Evolutionary conservation across 2,113 vertebrate species (phyloP), one percentile per base, ranked within the genome.

Genomic region (Psittacus erithacus): DNA sequence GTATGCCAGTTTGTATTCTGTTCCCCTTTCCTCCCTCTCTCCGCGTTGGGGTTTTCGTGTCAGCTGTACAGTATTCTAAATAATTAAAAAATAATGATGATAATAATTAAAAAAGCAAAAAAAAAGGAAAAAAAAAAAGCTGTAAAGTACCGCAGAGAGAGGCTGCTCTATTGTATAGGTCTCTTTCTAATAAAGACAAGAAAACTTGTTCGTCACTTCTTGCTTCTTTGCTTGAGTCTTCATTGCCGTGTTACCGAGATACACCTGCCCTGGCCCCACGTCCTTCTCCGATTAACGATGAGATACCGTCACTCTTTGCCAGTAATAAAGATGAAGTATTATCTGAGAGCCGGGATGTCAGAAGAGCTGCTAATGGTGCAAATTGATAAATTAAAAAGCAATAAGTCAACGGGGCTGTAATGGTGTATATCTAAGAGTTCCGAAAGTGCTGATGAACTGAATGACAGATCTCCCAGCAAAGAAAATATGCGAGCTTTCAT

Each of bases 101-200:
- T n/a, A 43, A 69, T 6, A 50, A 27, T 27, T 50, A 74, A 79
- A 47, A 55, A 44, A 35, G 35, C 35, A 35, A 35, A 35, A 35
- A 86, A 44, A 13, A 39, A 25, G 44, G 49, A 50, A 41, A 33
- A 11, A 44, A 69, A 77, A 90, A 97, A 91, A 90, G 88, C 97
- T 98, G 98, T 98, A 98, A 98, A 98, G 98, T 98, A 97, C 98
- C 63, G 88, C 98, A 98, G 98, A 94, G 95, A 96, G 98, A 97
- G 97, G 98, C 97, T 98, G 97, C 98, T 98, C 96, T 98, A 98
- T 98, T 98, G 98, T 98, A 98, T 98, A 97, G 98, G 97, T 99
- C 98, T 98, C 98, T 99, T 99, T 99, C 99, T 98, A 99, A 99
- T 99, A 99, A 99, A 99, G 98, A 98, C 97, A 79, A 97, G 97